Conservation (phyloP, 1,140 invertebrate species). For the Drosophila navojoa region DNA sequence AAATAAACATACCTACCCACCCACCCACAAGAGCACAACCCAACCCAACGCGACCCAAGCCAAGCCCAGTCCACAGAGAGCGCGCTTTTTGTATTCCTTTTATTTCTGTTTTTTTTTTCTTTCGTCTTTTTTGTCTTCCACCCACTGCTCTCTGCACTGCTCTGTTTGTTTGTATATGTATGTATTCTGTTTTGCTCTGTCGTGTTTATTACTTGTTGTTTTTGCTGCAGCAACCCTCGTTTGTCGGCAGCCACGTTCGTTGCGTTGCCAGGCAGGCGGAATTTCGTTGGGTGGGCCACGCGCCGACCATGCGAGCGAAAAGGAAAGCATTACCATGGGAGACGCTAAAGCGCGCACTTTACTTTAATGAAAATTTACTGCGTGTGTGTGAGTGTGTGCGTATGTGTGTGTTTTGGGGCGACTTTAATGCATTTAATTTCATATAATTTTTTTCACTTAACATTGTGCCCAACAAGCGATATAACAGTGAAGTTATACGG, state of each 20-base stretch:
- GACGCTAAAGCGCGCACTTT: constrained; percentile 35
- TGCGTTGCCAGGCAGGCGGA: constrained; percentile 55
- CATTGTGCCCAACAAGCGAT: constrained; percentile 2
- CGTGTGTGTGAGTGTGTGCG: constrained; percentile 9
- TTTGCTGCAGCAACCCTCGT: constrained; percentile 41
- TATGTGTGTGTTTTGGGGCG: background rate
- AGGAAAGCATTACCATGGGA: background rate
- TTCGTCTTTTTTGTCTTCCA: constrained; percentile 2
- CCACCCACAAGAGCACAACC: constrained; percentile 5
- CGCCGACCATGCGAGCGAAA: background rate
- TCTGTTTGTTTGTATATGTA: constrained; percentile 15
- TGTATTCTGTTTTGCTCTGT: constrained; percentile 24
- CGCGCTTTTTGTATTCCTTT: constrained; percentile 4
- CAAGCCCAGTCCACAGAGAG: constrained; percentile 24
- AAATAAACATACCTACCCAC: constrained; percentile 62
- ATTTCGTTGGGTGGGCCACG: constrained; percentile 22
- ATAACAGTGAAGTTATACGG: background rate
- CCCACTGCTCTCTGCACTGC: background rate
- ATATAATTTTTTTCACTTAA: constrained; percentile 20
- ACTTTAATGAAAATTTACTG: constrained; percentile 59
- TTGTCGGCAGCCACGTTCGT: constrained; percentile 5
- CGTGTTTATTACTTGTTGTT: constrained; percentile 64
- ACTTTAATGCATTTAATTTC: constrained; percentile 60
- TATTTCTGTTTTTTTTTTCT: constrained; percentile 19
- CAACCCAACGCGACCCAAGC: constrained; percentile 2